These are phyloP conservation scores for Cordilura impudica DNA, from an alignment of 2,888 invertebrate genomes.

Conservation along the genomic window DNA sequence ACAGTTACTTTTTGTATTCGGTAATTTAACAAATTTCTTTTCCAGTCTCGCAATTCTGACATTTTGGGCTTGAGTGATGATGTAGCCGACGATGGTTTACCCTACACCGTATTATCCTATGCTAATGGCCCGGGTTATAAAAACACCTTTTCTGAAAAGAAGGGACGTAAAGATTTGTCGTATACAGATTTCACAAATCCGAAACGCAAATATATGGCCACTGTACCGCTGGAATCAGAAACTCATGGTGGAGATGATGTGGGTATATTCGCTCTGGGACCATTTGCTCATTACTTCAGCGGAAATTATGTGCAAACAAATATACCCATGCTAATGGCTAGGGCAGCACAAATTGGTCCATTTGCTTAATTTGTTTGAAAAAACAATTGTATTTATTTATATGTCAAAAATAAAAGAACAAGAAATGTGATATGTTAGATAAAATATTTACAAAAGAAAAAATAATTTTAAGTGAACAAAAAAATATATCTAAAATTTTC, in stretches of 20 bases:
- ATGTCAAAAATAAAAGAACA: neutral
- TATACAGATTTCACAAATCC: conserved; percentile 66
- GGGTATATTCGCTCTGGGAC: conserved; percentile 85
- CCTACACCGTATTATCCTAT: conserved; percentile 85
- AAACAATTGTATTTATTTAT: neutral
- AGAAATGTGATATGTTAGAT: neutral
- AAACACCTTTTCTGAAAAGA: conserved; percentile 65
- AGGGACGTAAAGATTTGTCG: conserved; percentile 65
- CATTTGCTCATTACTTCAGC: conserved; percentile 87
- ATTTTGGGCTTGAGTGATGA: conserved; percentile 79
- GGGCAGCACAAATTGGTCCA: conserved; percentile 84
- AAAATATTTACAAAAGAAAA: neutral
- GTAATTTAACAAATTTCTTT: too few species aligned
- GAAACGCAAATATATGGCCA: conserved; percentile 79
- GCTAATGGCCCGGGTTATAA: conserved; percentile 85
- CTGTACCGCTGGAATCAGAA: conserved; percentile 80
- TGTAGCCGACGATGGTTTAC: conserved; percentile 81
- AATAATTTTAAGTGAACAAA: too few species aligned
- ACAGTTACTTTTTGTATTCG: too few species aligned
- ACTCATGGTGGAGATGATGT: conserved; percentile 89
- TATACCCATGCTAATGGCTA: conserved; percentile 86
- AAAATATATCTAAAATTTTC: too few species aligned
- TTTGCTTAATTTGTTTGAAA: conserved; percentile 38
- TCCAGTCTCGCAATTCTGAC: conserved; percentile 78
- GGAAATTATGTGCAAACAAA: conserved; percentile 87